Conservation (phyloP, 2,888 invertebrate species). For the Leucoptera coffeella region DNA sequence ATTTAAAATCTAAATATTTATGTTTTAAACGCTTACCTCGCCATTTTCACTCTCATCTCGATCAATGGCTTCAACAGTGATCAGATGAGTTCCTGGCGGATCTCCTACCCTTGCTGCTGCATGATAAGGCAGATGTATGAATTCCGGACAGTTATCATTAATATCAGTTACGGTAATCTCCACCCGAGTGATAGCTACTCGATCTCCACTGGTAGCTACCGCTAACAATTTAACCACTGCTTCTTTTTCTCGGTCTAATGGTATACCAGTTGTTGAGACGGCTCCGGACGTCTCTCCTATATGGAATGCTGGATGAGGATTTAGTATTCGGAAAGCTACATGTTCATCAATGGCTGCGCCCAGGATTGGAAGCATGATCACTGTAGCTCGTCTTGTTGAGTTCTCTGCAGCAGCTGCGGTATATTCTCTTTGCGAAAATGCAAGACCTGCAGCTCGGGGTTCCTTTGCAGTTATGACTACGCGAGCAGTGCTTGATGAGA, state of each 20-base stretch:
- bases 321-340: slow-evolving; percentile 77
- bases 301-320: slow-evolving; percentile 77
- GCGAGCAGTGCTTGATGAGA: slow-evolving; percentile 67
- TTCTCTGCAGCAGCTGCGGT: slow-evolving; percentile 81
- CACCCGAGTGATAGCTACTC: slow-evolving; percentile 79
- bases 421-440: slow-evolving; percentile 75
- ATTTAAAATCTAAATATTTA: no score
- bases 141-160: slow-evolving; percentile 94
- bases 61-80: slow-evolving; percentile 84
- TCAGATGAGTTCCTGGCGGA: slow-evolving; percentile 71
- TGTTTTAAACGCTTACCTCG: slow-evolving; percentile 40
- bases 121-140: no score
- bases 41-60: slow-evolving; percentile 88
- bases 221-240: slow-evolving; percentile 72
- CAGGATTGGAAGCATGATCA: slow-evolving; percentile 82
- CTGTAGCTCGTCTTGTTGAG: slow-evolving; percentile 70
- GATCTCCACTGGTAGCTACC: slow-evolving; percentile 15
- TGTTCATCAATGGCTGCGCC: slow-evolving; percentile 85
- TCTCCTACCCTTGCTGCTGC: slow-evolving; percentile 86
- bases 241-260: slow-evolving; percentile 82
- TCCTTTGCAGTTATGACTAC: no score
- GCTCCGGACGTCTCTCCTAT: slow-evolving; percentile 87
- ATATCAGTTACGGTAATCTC: slow-evolving; percentile 81
- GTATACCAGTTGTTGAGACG: slow-evolving; percentile 72
- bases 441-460: slow-evolving; percentile 72